Base-by-base conservation (phyloP, 23 tunicate genomes). In the Oikopleura vanhoeffeni region DNA sequence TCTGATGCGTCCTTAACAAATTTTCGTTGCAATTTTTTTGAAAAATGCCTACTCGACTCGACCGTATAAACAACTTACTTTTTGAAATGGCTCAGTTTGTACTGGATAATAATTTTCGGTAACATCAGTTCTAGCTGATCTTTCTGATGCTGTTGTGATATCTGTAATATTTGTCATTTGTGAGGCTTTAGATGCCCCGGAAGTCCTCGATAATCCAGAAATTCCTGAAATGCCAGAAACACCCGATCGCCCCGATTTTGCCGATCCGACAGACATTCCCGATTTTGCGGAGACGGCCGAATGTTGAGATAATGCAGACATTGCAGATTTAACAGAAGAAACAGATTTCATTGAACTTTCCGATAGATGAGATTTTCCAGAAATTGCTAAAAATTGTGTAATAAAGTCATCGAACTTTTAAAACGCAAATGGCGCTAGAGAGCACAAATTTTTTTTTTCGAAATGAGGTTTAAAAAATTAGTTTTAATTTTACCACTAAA, bases 91-190 rank as follows among this genome's bases (percentile, higher is more conserved):
- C 35, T 71, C 38, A 71, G 35, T 71, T 30, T 71, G 34, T 2
- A 18, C 79, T 2, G 79, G 79, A 30, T 71, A 71, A 30, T 13
- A 71, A 30, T 71, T 71, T 71, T 71, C 79, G 34, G 27, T 2
- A 2, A 71, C 38, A 18, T 71, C 79, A 30, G 79, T 13, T 2
- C 27, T 33, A 71, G 32, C 3, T 33, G 79, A 71, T 24, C 79
- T 33, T 71, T 71, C 79, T 3, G 79, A 71, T 28, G 79, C 79
- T 18, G 79, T 71, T 33, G 79, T 71, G 38, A 71, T 71, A 71
- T 71, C 32, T 4, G 79, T 71, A 33, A 30, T 4, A 71, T 71
- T 71, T 4, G 79, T 71, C 79, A 30, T 4, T 18, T 33, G 36
- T 2, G 79, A 71, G 2, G 35, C 35, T 71, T 30, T 18, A 71